phyloP scores from a whole-genome alignment of 2,888 invertebrate species.

The Ormyrus nitidulus region DNA sequence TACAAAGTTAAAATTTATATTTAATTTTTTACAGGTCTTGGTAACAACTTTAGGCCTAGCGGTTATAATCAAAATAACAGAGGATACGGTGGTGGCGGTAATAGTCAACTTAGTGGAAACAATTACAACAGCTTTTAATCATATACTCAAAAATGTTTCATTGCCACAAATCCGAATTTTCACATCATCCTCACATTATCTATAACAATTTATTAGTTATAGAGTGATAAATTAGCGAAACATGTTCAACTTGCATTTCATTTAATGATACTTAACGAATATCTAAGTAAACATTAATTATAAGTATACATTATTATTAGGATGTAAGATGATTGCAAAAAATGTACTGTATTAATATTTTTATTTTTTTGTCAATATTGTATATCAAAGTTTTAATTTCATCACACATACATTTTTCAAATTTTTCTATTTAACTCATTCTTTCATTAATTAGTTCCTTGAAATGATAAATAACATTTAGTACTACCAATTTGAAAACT shows the following conservation, averaged over 20 bases:
- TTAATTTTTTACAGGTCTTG: constrained; percentile 46
- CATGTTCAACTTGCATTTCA: constrained; percentile 49
- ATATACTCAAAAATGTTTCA: background rate
- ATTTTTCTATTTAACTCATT: no score
- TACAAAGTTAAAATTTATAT: constrained; percentile 4
- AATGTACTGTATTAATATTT: background rate
- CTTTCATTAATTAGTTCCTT: no score
- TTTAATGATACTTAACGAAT: constrained; percentile 52
- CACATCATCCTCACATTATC: constrained; percentile 9
- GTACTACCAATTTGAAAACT: no score
- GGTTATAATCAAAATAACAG: constrained; percentile 51
- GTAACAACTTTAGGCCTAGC: constrained; percentile 51
- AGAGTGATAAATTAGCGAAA: constrained; percentile 18
- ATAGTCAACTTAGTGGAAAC: constrained; percentile 52
- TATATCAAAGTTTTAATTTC: background rate
- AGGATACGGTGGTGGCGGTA: constrained; percentile 49
- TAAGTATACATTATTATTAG: constrained; percentile 43
- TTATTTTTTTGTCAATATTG: no score
- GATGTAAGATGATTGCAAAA: constrained; percentile 29
- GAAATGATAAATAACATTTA: no score
- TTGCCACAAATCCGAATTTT: constrained; percentile 19
- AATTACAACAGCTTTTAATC: constrained; percentile 54
- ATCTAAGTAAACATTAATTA: constrained; percentile 35
- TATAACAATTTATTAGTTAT: background rate
- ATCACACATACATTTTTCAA: background rate